These are phyloP conservation scores for Nannoperca australis DNA, from an alignment of 2,797 vertebrate species.

Conservation along the genomic window DNA sequence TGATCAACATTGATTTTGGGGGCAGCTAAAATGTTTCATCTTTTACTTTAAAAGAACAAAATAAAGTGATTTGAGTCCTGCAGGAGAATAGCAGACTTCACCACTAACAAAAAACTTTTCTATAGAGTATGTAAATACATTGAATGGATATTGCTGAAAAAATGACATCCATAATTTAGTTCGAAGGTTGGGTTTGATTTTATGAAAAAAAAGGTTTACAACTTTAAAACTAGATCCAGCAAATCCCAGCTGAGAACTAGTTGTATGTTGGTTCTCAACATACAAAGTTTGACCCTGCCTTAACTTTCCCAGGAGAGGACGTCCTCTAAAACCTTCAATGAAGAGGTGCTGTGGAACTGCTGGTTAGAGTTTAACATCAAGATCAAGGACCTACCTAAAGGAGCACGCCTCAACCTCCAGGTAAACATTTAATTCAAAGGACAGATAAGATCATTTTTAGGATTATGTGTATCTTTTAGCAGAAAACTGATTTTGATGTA, in stretches of 20 bases:
- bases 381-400: conserved; percentile 96
- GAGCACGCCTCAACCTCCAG: conserved; percentile 95
- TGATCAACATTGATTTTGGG: background rate
- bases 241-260: background rate
- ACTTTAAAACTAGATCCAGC: background rate
- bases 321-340: conserved; percentile 91
- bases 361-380: conserved; percentile 98
- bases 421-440: conserved; percentile 71
- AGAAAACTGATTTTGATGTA: conserved; percentile 52
- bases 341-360: conserved; percentile 96
- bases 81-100: background rate
- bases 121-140: background rate
- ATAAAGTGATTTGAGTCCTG: conserved; percentile 3
- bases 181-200: background rate
- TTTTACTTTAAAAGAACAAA: background rate
- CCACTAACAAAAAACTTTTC: background rate
- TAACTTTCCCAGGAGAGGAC: conserved; percentile 85
- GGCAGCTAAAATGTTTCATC: background rate
- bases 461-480: no score
- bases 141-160: background rate
- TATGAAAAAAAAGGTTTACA: background rate
- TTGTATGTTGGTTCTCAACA: background rate
- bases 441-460: no score
- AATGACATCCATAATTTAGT: background rate
- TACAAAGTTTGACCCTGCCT: background rate